A percentile compares a stretch with the other conserved stretches of the same genome.
These are phyloP conservation scores for Carollia perspicillata DNA, from an alignment of 2,113 vertebrate species.

Conservation along the genomic window DNA sequence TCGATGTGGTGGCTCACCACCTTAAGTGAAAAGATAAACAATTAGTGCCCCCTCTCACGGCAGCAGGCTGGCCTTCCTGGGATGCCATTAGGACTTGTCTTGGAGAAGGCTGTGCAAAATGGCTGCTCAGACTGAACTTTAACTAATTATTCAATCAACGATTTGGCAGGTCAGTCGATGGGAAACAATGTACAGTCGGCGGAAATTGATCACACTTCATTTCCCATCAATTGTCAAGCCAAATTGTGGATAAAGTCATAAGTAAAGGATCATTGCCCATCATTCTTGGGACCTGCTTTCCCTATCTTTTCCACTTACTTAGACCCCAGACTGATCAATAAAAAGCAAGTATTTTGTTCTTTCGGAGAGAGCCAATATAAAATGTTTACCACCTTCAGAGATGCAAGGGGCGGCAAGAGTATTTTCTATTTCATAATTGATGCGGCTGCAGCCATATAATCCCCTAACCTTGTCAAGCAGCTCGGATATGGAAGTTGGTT, in stretches of 20 bases:
- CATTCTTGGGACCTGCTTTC: conserved; percentile 58
- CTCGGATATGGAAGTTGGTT: conserved; percentile 72
- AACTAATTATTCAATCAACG: conserved; percentile 79
- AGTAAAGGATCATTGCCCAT: conserved; percentile 72
- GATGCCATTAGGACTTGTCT: conserved; percentile 45
- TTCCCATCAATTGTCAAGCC: conserved; percentile 80
- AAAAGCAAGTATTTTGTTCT: conserved; percentile 61
- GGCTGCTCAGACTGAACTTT: conserved; percentile 60
- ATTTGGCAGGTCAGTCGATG: conserved; percentile 78
- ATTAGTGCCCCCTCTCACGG: neutral
- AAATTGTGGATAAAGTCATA: conserved; percentile 74
- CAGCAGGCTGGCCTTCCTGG: conserved; percentile 50
- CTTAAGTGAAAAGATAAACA: conserved; percentile 29
- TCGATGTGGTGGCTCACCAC: conserved; percentile 21
- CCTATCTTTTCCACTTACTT: conserved; percentile 39
- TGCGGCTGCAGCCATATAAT: conserved; percentile 71
- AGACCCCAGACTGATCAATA: conserved; percentile 59
- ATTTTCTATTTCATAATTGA: conserved; percentile 76
- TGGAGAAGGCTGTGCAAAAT: conserved; percentile 57
- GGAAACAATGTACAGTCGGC: conserved; percentile 68
- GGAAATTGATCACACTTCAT: conserved; percentile 81
- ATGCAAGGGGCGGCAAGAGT: conserved; percentile 18
- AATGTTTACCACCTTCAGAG: conserved; percentile 74
- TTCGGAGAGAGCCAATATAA: conserved; percentile 46
- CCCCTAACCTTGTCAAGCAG: conserved; percentile 79